Evolutionary conservation across 2,888 invertebrate species (phyloP).

Genomic region (Macrosiphum euphorbiae): DNA sequence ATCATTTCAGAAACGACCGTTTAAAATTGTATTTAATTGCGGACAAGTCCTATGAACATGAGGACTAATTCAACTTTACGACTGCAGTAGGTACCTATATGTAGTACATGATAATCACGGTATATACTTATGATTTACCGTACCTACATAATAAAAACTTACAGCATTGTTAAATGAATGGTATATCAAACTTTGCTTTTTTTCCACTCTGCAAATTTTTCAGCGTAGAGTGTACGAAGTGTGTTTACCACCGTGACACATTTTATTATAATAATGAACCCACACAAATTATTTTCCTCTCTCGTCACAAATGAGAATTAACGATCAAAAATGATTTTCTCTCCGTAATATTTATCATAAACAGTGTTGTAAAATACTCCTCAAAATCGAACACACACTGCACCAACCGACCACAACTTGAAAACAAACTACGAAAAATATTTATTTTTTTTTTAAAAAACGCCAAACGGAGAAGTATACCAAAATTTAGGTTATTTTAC

Average conservation of each 20-base stretch:
- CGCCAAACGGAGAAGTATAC: not conserved
- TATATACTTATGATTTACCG: not conserved
- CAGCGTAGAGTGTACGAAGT: not conserved
- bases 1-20: not conserved
- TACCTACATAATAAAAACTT: not conserved
- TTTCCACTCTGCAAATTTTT: not conserved
- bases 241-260: not conserved
- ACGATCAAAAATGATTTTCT: not conserved
- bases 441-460: not conserved
- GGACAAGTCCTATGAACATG: not conserved
- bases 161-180: not conserved
- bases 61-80: not conserved
- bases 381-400: not conserved
- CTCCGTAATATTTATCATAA: not conserved
- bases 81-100: not conserved
- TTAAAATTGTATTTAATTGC: not conserved
- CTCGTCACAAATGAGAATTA: not conserved
- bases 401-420: not conserved
- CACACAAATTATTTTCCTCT: not conserved
- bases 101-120: not conserved
- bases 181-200: conserved; percentile 4
- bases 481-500: not conserved
- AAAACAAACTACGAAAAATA: not conserved
- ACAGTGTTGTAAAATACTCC: not conserved
- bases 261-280: not conserved